Conservation (phyloP, 2,888 invertebrate genomes). For the Sturmia bella region DNA sequence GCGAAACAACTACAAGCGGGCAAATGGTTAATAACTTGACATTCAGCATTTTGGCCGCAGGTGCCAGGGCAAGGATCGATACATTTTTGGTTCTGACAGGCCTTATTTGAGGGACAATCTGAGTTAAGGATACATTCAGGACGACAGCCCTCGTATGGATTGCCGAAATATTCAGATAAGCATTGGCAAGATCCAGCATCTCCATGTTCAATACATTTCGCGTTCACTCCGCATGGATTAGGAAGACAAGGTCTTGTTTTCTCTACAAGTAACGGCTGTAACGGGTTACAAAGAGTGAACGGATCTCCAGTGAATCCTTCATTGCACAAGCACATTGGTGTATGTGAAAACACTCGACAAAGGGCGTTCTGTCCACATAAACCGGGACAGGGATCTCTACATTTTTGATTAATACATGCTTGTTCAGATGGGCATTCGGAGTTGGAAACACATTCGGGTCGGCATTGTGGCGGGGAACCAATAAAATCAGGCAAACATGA, state of each 20-base stretch:
- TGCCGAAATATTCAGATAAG: conserved; percentile 87
- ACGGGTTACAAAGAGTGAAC: conserved; percentile 81
- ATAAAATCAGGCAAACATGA: conserved; percentile 84
- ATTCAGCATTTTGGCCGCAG: conserved; percentile 86
- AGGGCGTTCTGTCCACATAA: conserved; percentile 85
- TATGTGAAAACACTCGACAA: conserved; percentile 84
- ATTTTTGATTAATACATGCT: conserved; percentile 84
- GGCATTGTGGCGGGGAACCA: conserved; percentile 86
- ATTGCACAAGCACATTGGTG: conserved; percentile 84
- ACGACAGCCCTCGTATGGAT: conserved; percentile 88
- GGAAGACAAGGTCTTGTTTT: conserved; percentile 83
- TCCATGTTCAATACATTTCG: conserved; percentile 88
- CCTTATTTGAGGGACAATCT: conserved; percentile 86
- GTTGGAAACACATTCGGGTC: conserved; percentile 86
- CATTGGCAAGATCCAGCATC: conserved; percentile 89
- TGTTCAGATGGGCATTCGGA: conserved; percentile 84
- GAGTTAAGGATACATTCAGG: conserved; percentile 86
- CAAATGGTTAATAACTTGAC: conserved; percentile 86
- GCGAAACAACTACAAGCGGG: conserved; percentile 85
- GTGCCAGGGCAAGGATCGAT: conserved; percentile 85
- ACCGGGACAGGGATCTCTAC: conserved; percentile 84
- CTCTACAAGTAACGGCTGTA: conserved; percentile 81
- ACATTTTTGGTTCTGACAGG: conserved; percentile 86
- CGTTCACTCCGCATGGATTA: conserved; percentile 85
- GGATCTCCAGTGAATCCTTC: conserved; percentile 85